Base-by-base conservation (phyloP, 2,888 invertebrate species). In the Chironomus tentans region DNA sequence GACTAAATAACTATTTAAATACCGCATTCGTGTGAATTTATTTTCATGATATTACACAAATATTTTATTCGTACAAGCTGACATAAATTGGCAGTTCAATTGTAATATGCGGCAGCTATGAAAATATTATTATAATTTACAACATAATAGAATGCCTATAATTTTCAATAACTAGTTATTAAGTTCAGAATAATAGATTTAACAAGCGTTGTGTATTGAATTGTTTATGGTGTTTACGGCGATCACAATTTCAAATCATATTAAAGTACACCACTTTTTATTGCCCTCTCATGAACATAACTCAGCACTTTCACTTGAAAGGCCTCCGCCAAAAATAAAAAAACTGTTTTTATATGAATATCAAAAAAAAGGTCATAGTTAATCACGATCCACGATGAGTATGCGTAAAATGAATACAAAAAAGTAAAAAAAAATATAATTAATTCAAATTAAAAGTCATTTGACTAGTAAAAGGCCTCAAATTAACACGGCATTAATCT, bases 391-490 rank as follows among this genome's bases (percentile, higher is more conserved):
- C 56, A 47, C 72, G 38, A 61, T 73, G 72, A 73, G 46, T 38
- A 18, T 15, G 24, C 62, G 56, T 56, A 61, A 46, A 72, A 61
- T 28, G 28, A 28, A 28, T 6, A 28, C 6, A 28, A 28, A 28
- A 65, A 65, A 28, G 61, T 22, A 38, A 13, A 50, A 13, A 56
- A 24, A 65, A 68, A 74, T 74, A n/a, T 74, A 74, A 68, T 74
- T 74, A 74, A 74, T 62, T 61, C 74, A 74, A 74, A 74, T 74
- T 74, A 74, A 74, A 74, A 74, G 74, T 74, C 74, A 74, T 74
- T 74, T 74, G 74, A 62, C 47, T 74, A 46, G 62, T 22, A 74
- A 74, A 73, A 65, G 47, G 65, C 68, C 68, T 68, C 21, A 61
- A 74, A 68, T 74, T 74, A 74, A 74, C 68, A 74, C 68, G 65